These are phyloP conservation scores for Drosophila glabriapex DNA, from an alignment of 2,888 invertebrate species.

Conservation along the genomic window DNA sequence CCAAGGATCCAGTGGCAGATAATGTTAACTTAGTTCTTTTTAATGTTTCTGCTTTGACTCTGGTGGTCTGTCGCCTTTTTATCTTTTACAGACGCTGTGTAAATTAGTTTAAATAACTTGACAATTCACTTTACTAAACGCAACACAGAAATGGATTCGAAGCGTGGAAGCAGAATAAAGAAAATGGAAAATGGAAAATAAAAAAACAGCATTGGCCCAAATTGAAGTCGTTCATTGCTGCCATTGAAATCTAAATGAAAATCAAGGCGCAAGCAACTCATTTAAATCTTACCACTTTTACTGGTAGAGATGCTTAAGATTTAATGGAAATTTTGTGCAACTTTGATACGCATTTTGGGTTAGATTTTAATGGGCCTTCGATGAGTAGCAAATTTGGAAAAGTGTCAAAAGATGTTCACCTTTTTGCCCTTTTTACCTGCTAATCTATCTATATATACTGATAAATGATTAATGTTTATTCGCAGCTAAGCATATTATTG, in stretches of 20 bases:
- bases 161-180: constrained; percentile 1
- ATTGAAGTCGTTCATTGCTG: neutral
- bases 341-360: neutral
- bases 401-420: neutral
- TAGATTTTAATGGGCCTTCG: neutral
- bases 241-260: constrained; percentile 44
- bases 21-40: neutral
- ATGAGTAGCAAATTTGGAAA: neutral
- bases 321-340: neutral
- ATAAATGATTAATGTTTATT: constrained; percentile 1
- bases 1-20: neutral
- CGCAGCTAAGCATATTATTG: neutral
- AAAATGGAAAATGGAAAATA: neutral
- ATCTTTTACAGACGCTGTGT: constrained; percentile 10
- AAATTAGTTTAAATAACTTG: constrained; percentile 56
- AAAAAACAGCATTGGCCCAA: constrained; percentile 27
- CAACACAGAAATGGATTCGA: constrained; percentile 38
- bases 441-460: neutral
- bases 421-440: neutral
- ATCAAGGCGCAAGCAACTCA: constrained; percentile 43
- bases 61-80: constrained; percentile 5
- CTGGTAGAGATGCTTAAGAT: neutral
- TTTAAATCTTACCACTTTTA: constrained; percentile 54
- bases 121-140: constrained; percentile 47
- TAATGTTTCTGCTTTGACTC: neutral